Conservation (phyloP, 1,140 invertebrate species). For the Papilio aristodemus region DNA sequence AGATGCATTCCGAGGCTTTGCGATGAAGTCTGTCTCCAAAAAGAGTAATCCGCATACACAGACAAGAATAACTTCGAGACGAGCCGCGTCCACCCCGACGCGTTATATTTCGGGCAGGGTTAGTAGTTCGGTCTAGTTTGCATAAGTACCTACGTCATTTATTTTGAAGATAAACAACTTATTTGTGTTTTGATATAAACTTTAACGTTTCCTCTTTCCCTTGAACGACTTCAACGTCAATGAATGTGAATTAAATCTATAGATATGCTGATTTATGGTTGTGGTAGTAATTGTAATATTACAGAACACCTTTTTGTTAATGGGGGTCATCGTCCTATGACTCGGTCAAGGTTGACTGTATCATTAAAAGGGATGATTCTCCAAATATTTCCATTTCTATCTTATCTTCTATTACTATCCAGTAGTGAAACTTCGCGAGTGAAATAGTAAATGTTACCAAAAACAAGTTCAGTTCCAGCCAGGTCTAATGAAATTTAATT, state of each 20-base stretch:
- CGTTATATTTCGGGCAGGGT: slow-evolving; percentile 72
- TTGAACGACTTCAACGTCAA: neutral
- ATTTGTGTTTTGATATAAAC: slow-evolving; percentile 40
- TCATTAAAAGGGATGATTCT: slow-evolving; percentile 41
- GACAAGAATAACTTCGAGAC: slow-evolving; percentile 72
- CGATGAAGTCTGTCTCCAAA: slow-evolving; percentile 59
- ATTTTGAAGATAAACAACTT: slow-evolving; percentile 41
- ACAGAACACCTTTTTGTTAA: slow-evolving; percentile 33
- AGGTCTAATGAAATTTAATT: slow-evolving; percentile 25
- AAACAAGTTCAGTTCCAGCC: neutral
- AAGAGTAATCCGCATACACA: slow-evolving; percentile 59
- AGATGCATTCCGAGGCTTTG: slow-evolving; percentile 77
- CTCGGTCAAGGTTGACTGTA: slow-evolving; percentile 62
- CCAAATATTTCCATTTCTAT: neutral
- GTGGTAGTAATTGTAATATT: slow-evolving; percentile 8
- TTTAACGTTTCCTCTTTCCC: neutral
- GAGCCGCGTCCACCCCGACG: slow-evolving; percentile 49
- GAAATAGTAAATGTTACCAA: neutral
- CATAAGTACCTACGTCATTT: slow-evolving; percentile 27
- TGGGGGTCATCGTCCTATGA: slow-evolving; percentile 60
- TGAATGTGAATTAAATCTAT: slow-evolving; percentile 2
- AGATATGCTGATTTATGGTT: neutral
- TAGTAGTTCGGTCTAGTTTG: slow-evolving; percentile 68
- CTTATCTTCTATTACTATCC: neutral
- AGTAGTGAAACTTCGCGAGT: neutral